A percentile compares a stretch with the other conserved stretches of the same genome.
phyloP scores from a whole-genome alignment of 2,888 invertebrate genomes.

The Erebia palarica region DNA sequence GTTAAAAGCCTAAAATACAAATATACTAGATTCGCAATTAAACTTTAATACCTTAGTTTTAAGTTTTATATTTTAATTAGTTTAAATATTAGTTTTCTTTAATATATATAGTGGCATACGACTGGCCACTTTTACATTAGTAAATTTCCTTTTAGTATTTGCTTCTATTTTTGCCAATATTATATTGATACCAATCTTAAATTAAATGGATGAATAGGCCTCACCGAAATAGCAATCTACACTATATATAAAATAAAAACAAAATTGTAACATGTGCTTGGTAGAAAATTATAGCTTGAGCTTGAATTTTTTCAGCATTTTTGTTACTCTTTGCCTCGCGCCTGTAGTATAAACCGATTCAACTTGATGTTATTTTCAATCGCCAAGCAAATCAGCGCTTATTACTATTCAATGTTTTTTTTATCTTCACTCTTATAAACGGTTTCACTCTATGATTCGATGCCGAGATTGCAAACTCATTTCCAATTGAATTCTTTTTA shows the following conservation, averaged over 20 bases:
- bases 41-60: too few relatives aligned
- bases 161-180: too few relatives aligned
- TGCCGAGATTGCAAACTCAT: constrained; percentile 9
- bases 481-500: constrained; percentile 11
- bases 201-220: too few relatives aligned
- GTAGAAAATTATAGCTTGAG: not conserved
- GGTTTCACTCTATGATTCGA: constrained; percentile 18
- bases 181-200: too few relatives aligned
- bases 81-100: too few relatives aligned
- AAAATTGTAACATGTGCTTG: not conserved
- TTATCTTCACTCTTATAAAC: constrained; percentile 23
- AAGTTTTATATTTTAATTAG: too few relatives aligned
- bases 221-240: too few relatives aligned
- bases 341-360: constrained; percentile 55
- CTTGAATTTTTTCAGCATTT: not conserved
- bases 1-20: too few relatives aligned
- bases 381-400: constrained; percentile 43
- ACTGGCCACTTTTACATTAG: too few relatives aligned
- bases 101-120: too few relatives aligned
- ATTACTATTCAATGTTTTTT: constrained; percentile 41
- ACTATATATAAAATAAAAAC: not conserved
- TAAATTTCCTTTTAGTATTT: too few relatives aligned
- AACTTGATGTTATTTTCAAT: constrained; percentile 60
- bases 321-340: not conserved
- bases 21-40: too few relatives aligned